A percentile compares a stretch with the other conserved stretches of the same genome.
phyloP scores from a whole-genome alignment of 2,113 vertebrate genomes.

The Strix uralensis region DNA sequence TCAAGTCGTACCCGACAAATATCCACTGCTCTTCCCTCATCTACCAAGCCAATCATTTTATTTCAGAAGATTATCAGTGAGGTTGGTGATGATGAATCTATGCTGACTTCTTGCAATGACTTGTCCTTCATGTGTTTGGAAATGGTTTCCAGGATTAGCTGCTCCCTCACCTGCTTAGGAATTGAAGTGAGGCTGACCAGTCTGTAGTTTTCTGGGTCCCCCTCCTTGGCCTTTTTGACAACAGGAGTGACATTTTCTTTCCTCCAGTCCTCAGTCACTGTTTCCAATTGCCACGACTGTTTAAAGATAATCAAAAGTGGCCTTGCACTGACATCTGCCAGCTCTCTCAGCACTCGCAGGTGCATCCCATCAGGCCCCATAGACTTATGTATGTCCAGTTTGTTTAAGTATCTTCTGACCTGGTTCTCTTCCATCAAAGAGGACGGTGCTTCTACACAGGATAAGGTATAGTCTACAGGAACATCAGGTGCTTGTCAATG shows the following conservation, averaged over 20 bases:
- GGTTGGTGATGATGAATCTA: not conserved
- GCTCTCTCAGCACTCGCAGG: not conserved
- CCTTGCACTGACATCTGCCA: not conserved
- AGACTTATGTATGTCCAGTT: not conserved
- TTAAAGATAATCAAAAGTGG: not conserved
- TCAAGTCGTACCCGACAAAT: too few relatives aligned
- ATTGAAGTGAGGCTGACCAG: fast-evolving
- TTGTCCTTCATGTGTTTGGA: not conserved
- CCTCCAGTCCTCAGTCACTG: not conserved
- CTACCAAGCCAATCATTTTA: not conserved
- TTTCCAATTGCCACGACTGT: not conserved
- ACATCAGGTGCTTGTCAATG: not conserved
- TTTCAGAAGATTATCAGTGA: not conserved
- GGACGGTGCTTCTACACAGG: not conserved
- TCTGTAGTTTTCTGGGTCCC: not conserved
- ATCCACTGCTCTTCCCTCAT: not conserved
- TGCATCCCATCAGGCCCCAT: not conserved
- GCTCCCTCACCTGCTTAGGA: not conserved
- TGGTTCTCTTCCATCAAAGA: not conserved
- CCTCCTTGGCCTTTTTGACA: not conserved
- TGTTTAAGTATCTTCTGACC: not conserved
- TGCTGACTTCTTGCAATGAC: not conserved
- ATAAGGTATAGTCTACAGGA: not conserved
- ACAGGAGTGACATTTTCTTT: not conserved
- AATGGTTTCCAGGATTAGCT: not conserved